Percentiles rank a stretch among this genome's conserved stretches.
Conservation (phyloP, 2,888 invertebrate genomes). For the Torymus aiolomorphi region DNA sequence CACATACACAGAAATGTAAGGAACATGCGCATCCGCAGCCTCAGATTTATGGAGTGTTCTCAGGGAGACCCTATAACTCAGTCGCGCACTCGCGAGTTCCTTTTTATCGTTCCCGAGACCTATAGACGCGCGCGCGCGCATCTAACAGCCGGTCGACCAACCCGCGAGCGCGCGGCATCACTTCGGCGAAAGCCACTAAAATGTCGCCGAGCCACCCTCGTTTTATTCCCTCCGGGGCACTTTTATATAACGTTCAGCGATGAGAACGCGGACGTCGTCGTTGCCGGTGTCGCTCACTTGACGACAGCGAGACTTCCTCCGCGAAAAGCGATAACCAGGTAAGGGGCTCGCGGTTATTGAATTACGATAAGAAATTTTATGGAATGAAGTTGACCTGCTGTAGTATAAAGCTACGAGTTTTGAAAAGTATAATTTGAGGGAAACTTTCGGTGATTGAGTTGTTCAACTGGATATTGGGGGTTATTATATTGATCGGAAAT, state of each 20-base stretch:
- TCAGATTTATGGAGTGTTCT: constrained; percentile 71
- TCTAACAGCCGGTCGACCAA: constrained; percentile 42
- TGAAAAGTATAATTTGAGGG: too few species aligned
- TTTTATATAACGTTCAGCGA: constrained; percentile 35
- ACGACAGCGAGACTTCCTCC: neutral
- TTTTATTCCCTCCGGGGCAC: constrained; percentile 37
- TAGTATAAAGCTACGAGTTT: too few species aligned
- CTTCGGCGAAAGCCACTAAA: constrained; percentile 54
- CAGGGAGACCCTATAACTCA: constrained; percentile 64
- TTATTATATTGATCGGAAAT: too few species aligned
- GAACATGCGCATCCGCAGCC: constrained; percentile 4
- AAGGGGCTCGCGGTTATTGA: too few species aligned
- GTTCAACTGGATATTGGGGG: too few species aligned
- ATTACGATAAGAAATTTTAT: too few species aligned
- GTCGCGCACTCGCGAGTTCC: constrained; percentile 23
- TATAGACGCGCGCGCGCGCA: neutral
- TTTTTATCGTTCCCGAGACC: constrained; percentile 21
- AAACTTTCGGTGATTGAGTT: too few species aligned
- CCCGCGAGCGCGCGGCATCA: constrained; percentile 1
- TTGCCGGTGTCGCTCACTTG: neutral
- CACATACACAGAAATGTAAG: constrained; percentile 9
- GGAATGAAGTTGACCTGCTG: too few species aligned
- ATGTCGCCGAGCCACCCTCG: constrained; percentile 5
- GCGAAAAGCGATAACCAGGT: neutral
- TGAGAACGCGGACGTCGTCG: neutral